phyloP scores from a whole-genome alignment of 2,113 vertebrate species.

The Odontesthes bonariensis region DNA sequence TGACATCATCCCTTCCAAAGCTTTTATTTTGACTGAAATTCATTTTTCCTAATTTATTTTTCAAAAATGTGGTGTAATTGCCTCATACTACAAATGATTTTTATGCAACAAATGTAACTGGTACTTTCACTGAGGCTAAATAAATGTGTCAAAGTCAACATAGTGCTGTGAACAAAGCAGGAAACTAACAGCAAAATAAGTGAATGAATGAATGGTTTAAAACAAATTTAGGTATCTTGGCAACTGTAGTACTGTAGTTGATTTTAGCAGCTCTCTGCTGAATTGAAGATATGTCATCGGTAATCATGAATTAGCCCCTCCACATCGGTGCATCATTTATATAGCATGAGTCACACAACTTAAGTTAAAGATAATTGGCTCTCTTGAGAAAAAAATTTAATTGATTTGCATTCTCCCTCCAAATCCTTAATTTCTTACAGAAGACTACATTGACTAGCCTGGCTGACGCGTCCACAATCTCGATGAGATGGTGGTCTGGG shows the following conservation, averaged over 20 bases:
- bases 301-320: conserved; percentile 25
- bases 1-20: background rate
- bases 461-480: no score
- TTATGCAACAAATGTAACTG: no score
- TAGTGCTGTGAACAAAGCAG: background rate
- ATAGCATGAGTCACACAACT: background rate
- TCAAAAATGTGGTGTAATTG: no score
- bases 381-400: background rate
- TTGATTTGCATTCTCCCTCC: background rate
- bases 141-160: background rate
- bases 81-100: no score
- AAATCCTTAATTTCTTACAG: background rate
- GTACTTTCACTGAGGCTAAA: background rate
- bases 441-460: background rate
- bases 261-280: no score
- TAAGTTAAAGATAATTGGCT: background rate
- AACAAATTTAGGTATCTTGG: no score
- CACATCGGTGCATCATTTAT: background rate
- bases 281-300: conserved; percentile 11
- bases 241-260: no score
- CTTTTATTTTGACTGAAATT: no score
- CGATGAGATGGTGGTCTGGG: no score
- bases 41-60: no score
- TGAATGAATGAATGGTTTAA: no score
- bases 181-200: no score